Conservation (phyloP, 2,888 invertebrate genomes). For the Eilema depressum region DNA sequence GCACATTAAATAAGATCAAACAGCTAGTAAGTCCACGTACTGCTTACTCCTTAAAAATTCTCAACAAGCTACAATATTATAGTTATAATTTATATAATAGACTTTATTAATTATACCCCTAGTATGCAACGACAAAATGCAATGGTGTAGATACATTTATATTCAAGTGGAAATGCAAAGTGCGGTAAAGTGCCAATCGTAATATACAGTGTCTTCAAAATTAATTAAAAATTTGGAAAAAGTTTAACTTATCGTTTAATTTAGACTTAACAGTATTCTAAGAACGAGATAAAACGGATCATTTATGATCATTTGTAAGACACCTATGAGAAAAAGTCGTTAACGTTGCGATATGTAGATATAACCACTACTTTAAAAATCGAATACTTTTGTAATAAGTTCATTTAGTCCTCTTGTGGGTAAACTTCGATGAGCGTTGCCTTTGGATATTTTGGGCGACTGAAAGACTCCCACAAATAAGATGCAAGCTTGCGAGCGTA, state of each 20-base stretch:
- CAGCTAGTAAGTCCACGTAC: slow-evolving; percentile 50
- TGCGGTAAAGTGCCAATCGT: slow-evolving; percentile 76
- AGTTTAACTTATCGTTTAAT: slow-evolving; percentile 45
- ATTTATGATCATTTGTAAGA: slow-evolving; percentile 28
- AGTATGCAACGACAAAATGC: slow-evolving; percentile 79
- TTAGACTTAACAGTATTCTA: slow-evolving; percentile 43
- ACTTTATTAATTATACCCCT: slow-evolving; percentile 54
- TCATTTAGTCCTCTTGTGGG: slow-evolving; percentile 3
- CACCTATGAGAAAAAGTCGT: slow-evolving; percentile 44
- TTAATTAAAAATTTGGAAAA: slow-evolving; percentile 63
- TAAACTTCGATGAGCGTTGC: not conserved
- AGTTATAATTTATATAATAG: slow-evolving; percentile 64
- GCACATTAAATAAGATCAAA: slow-evolving; percentile 16
- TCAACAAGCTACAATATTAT: slow-evolving; percentile 77
- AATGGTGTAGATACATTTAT: slow-evolving; percentile 75
- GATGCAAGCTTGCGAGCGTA: not conserved
- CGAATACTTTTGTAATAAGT: slow-evolving; percentile 22
- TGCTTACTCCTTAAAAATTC: slow-evolving; percentile 77
- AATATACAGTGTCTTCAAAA: slow-evolving; percentile 67
- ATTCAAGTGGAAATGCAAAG: slow-evolving; percentile 75
- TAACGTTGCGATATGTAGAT: slow-evolving; percentile 50
- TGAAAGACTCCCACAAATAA: slow-evolving; percentile 2
- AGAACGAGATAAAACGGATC: slow-evolving; percentile 28
- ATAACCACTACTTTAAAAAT: slow-evolving; percentile 33
- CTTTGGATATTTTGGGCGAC: not conserved